Evolutionary conservation across 2,888 invertebrate genomes (phyloP), one percentile per base, ranked within the genome.

Genomic region (Ophraella communa): DNA sequence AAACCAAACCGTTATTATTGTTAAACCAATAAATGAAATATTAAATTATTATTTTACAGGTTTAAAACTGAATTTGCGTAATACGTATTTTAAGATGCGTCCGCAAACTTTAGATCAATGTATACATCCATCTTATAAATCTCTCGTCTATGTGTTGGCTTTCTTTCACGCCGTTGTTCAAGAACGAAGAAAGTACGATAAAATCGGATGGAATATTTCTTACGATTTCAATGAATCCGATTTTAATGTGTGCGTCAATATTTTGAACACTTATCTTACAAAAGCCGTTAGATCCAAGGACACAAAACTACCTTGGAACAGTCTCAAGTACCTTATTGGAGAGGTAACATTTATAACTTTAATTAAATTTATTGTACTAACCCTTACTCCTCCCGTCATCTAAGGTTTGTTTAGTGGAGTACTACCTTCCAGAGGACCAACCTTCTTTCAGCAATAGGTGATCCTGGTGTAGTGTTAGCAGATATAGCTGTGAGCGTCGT

Each of bases 141-240:
- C 94, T 30, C 84, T 96, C 0, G 87, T 95, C 39, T 96, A 92
- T 79, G 95, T 94, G 1, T 84, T 96, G 44, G 94, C 94, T 0
- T 96, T 96, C 84, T 96, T 96, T 84, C 96, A 96, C 80, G 96
- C 94, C 7, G 95, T 96, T 0, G 91, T 96, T 0, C 93, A 93
- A 85, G 96, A 96, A 81, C 87, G 96, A 49, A 87, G 95, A 70
- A 95, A 95, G 79, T 96, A 96, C 80, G 95, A 93, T 76, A 96
- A 96, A 83, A 91, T 96, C 62, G 57, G 96, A 0, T 96, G 96
- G 95, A 96, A 96, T 80, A 93, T 96, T 69, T 86, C 88, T 57
- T 96, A 96, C 81, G 96, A 96, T 82, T 96, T 96, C 83, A 95
- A 94, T 81, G 93, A 96, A 81, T 92, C 94, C 0, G 96, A 96